Base-by-base conservation (phyloP, 2,888 invertebrate species). In the Nomada lathburiana region DNA sequence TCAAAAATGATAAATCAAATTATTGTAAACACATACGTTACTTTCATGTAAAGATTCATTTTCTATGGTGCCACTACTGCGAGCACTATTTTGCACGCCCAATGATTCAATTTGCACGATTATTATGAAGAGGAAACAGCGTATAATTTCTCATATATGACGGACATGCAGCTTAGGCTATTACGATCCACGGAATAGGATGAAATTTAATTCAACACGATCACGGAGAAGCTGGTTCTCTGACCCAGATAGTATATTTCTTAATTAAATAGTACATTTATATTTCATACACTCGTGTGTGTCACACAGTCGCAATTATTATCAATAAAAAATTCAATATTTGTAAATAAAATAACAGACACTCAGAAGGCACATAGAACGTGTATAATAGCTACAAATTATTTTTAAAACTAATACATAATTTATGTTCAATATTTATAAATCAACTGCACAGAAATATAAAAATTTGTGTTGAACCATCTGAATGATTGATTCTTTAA, bases 211-310 rank as follows among this genome's bases (percentile, higher is more conserved):
- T 79, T 74, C 72, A 63, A 73, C 70, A 69, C 59, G 85, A 83
- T 80, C 70, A 79, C 59, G 47, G 55, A 29, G 69, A 20, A 63
- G 69, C 73, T 79, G 80, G 82, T 86, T 87, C 76, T 70, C 82
- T 73, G 82, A 84, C 72, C 86, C 57, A 76, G 75, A 75, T 82
- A 68, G 70, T 70, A 36, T 69, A 26, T 72, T 82, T 29, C 86
- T 78, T 80, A 84, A 87, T 87, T 88, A 36, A 36, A 36, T 7
- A 7, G 0, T 7, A 36, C 36, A 36, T 36, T 36, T 36, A 36
- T 36, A 36, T 36, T 36, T 7, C 36, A 7, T 36, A 36, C 36
- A 7, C 1, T 7, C 7, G 36, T 36, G 36, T 7, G 7, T 36
- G 36, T 36, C 9, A 7, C 36, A 9, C 5, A 7, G 36, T 36